Evolutionary conservation across 2,888 invertebrate species (phyloP), one percentile per base, ranked within the genome.

Genomic region (Nezara viridula): DNA sequence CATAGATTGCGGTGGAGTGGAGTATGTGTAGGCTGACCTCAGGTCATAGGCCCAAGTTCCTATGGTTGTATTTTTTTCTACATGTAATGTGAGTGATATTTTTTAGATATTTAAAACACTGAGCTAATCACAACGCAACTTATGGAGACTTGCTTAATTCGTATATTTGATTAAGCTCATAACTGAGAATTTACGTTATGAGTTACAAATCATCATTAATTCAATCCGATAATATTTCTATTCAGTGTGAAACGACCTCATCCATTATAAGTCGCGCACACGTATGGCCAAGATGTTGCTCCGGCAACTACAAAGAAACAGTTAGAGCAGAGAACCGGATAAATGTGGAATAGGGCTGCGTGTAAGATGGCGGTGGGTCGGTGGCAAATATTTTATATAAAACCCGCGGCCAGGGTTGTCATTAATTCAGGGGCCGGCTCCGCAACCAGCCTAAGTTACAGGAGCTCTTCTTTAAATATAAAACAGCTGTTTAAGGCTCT

Each of bases 331-430:
- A 37, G 37, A 73, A 73, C 3, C 19, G 32, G 66, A 73, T 73
- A 73, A 73, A 73, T 73, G 66, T 37, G 66, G 66, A 73, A 73
- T 73, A 73, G 66, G 32, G 37, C 37, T 73, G 66, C 66, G 66
- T 73, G 66, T 37, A 73, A 73, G 66, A 73, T 37, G 32, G 66
- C 32, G 66, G 37, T 1, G 0, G 37, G 32, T 37, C 19, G 16
- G 6, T 73, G 21, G 37, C 32, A 73, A 73, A 73, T 73, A 73
- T 73, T 73, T 73, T 73, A 73, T 73, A 73, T 73, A 21, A 14
- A 73, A 73, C 66, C 19, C 37, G 37, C 66, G 66, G 66, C 66
- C 6, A 73, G 66, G 66, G 37, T 73, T 73, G 66, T 73, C 66
- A 73, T 73, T 73, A 73, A 73, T 73, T 73, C 66, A 73, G 66